Base-by-base conservation (phyloP, 2,797 vertebrate genomes). In the Rhinichthys osculus region DNA sequence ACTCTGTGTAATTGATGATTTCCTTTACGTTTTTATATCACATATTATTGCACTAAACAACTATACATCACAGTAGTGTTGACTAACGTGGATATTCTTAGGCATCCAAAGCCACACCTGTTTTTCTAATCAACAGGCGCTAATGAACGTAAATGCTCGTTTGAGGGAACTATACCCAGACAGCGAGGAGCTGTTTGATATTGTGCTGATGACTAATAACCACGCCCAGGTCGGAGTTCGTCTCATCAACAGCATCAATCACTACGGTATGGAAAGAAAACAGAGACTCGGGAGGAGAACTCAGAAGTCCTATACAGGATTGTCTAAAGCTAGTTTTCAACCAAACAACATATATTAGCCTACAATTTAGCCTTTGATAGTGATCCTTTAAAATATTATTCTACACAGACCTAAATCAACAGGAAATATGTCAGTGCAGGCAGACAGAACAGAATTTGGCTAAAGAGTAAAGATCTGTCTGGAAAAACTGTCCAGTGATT, bases 241-340 rank as follows among this genome's bases (percentile, higher is more conserved):
- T 73, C 97, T 99, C 91, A 99, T 99, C 92, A 99, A 99, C 95
- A 98, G 97, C 95, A 98, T 99, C 90, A 99, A 99, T 95, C 95
- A 98, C 92, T 97, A 99, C 0, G 96, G 98, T 98, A 85, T 78
- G n/a, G 4, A 57, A 35, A 73, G 21, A 57, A n/a, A 71, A 70
- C 1, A 38, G 19, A 67, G 50, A 82, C 67, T 30, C 23, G 3
- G 42, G 40, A 42, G 40, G 40, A 42, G 40, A 42, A 81, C 66
- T 57, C 33, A 23, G 4, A 79, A 21, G 44, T 6, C 9, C 27
- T 27, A 23, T 33, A 19, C 14, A 30, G 21, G 21, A 40, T 35
- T 40, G 23, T 8, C 14, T 80, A 33, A 69, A 47, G 8, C n/a
- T 81, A n/a, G 33, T 14, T 23, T 67, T 80, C 7, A 78, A 27